Conservation (phyloP, 2,797 vertebrate species). For the Squalus acanthias region DNA sequence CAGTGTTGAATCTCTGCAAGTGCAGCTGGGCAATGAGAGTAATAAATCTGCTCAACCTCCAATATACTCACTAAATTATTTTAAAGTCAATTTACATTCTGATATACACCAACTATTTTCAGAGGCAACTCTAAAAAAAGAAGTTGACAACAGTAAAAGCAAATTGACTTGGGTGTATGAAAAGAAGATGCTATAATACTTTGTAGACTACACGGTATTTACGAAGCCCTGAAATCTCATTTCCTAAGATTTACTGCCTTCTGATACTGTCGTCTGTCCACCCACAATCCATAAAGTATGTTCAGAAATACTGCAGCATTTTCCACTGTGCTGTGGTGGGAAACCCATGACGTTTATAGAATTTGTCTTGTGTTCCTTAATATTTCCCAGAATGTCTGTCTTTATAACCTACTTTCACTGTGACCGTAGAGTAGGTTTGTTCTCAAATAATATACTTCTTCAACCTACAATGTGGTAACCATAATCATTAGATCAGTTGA, state of each 20-base stretch:
- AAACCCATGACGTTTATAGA: not conserved
- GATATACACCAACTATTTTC: conserved; percentile 15
- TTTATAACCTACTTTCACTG: not conserved
- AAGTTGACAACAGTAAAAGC: conserved; percentile 10
- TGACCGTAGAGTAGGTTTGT: not conserved
- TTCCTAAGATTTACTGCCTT: conserved; percentile 15
- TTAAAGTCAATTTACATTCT: conserved; percentile 31
- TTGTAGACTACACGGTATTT: not conserved
- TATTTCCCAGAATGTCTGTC: not conserved
- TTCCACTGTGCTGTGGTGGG: not conserved
- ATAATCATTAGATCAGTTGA: not conserved
- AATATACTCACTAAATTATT: not conserved
- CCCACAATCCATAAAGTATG: conserved; percentile 31
- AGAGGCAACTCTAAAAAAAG: not conserved
- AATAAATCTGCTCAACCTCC: conserved; percentile 19
- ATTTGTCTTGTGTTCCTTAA: not conserved
- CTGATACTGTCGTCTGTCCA: conserved; percentile 13
- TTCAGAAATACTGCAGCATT: conserved; percentile 21
- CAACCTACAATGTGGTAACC: not conserved
- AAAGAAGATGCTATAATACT: conserved; percentile 19
- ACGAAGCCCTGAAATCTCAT: conserved; percentile 27
- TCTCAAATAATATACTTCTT: not conserved
- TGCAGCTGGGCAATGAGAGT: not conserved
- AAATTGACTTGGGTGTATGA: conserved; percentile 16
- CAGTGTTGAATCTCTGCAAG: not conserved